Percentiles rank a stretch among this genome's conserved stretches.
These are phyloP conservation scores for Chinchilla lanigera DNA, from an alignment of 2,113 vertebrate species.

Conservation along the genomic window DNA sequence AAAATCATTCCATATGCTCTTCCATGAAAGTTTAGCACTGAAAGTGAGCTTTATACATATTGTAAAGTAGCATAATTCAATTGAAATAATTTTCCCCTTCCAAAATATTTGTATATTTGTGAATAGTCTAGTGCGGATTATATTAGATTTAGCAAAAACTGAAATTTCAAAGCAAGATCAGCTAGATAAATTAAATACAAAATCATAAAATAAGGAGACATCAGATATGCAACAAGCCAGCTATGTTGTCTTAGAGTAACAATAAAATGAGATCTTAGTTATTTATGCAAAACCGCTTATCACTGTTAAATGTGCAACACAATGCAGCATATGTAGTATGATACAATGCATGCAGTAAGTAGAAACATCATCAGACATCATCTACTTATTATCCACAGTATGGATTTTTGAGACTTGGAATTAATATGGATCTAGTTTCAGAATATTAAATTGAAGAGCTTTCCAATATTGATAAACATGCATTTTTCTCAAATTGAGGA, in stretches of 20 bases:
- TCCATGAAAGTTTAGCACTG: neutral
- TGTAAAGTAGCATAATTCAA: conserved; percentile 37
- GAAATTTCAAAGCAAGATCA: conserved; percentile 23
- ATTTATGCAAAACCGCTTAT: neutral
- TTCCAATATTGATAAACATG: conserved; percentile 3
- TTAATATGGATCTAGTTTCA: conserved; percentile 31
- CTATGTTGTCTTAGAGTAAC: neutral
- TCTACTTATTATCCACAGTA: neutral
- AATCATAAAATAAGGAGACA: conserved; percentile 43
- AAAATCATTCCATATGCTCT: neutral
- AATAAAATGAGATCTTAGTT: neutral
- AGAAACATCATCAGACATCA: neutral
- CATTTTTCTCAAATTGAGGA: neutral
- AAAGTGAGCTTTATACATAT: conserved; percentile 5
- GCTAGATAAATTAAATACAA: conserved; percentile 34
- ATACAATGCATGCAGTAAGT: neutral
- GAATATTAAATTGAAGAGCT: neutral
- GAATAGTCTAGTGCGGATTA: neutral
- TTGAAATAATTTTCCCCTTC: neutral
- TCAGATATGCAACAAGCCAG: neutral
- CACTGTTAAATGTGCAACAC: neutral
- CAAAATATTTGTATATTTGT: conserved; percentile 38
- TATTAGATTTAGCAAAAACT: conserved; percentile 26
- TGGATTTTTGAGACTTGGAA: neutral
- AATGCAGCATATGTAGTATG: no score